Conservation (phyloP, 1,140 invertebrate genomes). For the Planococcus citri region DNA sequence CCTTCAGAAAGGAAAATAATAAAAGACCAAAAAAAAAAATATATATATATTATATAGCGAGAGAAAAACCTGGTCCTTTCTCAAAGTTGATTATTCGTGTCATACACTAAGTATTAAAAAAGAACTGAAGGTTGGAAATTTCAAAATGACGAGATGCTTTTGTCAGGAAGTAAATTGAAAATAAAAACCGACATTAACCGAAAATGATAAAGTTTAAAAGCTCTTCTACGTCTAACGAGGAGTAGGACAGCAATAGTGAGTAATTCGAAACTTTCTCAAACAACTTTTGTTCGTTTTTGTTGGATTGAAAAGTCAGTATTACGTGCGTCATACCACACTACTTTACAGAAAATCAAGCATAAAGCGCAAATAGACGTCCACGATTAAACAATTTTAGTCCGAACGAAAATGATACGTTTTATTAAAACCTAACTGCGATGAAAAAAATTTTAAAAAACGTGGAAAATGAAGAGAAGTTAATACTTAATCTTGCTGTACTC, state of each 20-base stretch:
- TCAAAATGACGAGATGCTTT: slow-evolving; percentile 6
- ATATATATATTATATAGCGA: too few relatives aligned
- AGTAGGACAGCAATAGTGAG: neutral
- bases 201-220: slow-evolving; percentile 8
- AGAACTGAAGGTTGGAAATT: neutral
- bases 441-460: too few relatives aligned
- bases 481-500: too few relatives aligned
- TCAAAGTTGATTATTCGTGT: slow-evolving; percentile 1
- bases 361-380: neutral
- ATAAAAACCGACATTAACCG: neutral
- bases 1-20: neutral
- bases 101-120: neutral
- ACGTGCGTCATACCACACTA: neutral
- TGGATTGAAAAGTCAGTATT: neutral
- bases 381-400: neutral
- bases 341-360: neutral
- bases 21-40: neutral
- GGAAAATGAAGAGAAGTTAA: too few relatives aligned
- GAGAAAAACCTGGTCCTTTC: neutral
- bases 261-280: slow-evolving; percentile 1
- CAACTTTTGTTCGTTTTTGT: neutral
- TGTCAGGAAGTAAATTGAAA: slow-evolving; percentile 3
- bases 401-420: neutral
- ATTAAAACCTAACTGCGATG: neutral
- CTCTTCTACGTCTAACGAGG: neutral